Base-by-base conservation (phyloP, 1,140 invertebrate genomes). In the Lerema accius region DNA sequence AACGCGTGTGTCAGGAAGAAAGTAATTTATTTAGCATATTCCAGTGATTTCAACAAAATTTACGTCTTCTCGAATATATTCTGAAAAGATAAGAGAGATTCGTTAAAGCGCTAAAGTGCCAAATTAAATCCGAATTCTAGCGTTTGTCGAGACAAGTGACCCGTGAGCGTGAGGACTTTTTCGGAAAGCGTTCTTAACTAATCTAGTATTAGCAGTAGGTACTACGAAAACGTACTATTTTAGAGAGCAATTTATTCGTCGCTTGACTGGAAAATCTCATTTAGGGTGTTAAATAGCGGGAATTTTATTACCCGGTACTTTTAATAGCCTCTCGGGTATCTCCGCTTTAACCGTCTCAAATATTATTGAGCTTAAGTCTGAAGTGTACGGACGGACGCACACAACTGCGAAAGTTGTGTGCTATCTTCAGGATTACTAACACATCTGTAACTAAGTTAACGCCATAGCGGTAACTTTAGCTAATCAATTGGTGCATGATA, bases 201-300 rank as follows among this genome's bases (percentile, higher is more conserved):
- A 58, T 58, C 53, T 43, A 45, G 26, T 4, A 58, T 58, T 42
- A 13, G 9, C 28, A 9, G 16, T 45, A 58, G 32, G 14, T 42
- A 26, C 19, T 32, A 11, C 11, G 14, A 32, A 19, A 16, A 23
- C 16, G 39, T 56, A 56, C 26, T 45, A 32, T 58, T 45, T 45
- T 23, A 58, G 26, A 43, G 37, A 43, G 39, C 53, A 58, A 45
- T 45, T 58, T 35, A 58, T 45, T 58, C 42, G 40, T 17, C 10
- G 42, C 13, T 58, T 58, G 40, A 58, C 40, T 58, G 40, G 43
- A 58, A 58, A 45, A 45, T 58, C 53, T 58, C 23, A 58, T 58
- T 48, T 45, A 58, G 23, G 40, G 40, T 58, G 53, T 43, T 45
- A 28, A 58, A 45, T 45, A 58, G 26, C 26, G 14, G 40, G 42